Evolutionary conservation across 1,140 invertebrate species (phyloP).

Genomic region (Leucophenga varia): DNA sequence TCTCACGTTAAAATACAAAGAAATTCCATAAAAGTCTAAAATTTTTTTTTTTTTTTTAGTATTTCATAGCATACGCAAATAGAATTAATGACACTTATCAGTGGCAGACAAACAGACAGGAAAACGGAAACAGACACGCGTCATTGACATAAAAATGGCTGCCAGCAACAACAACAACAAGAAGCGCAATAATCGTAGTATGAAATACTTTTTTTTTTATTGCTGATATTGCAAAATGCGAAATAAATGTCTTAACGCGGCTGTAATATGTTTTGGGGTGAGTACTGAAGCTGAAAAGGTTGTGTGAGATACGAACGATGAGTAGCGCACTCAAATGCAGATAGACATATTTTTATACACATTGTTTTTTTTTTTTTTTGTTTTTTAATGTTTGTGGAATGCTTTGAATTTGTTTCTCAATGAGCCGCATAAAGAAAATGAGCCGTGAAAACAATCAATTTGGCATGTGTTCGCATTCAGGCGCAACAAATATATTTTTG

Average conservation of each 20-base stretch:
- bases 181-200: too few relatives aligned
- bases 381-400: too few relatives aligned
- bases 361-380: too few relatives aligned
- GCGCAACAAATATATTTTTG: constrained; percentile 32
- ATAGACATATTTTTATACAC: too few relatives aligned
- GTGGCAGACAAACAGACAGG: background rate
- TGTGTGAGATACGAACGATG: too few relatives aligned
- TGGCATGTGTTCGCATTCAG: constrained; percentile 39
- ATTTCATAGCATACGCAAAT: too few relatives aligned
- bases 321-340: constrained; percentile 22
- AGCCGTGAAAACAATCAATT: constrained; percentile 51
- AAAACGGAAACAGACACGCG: background rate
- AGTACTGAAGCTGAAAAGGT: too few relatives aligned
- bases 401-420: too few relatives aligned
- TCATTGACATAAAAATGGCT: background rate
- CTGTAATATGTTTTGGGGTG: too few relatives aligned
- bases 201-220: background rate
- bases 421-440: constrained; percentile 21
- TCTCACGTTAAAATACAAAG: constrained; percentile 6
- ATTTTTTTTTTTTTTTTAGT: too few relatives aligned
- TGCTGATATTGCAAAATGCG: background rate
- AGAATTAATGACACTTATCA: background rate
- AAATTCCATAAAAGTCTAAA: background rate
- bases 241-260: constrained; percentile 1
- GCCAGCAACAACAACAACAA: background rate